These are phyloP conservation scores for Masnerella sp. DNA, from an alignment of 2,888 invertebrate species.

Conservation along the genomic window DNA sequence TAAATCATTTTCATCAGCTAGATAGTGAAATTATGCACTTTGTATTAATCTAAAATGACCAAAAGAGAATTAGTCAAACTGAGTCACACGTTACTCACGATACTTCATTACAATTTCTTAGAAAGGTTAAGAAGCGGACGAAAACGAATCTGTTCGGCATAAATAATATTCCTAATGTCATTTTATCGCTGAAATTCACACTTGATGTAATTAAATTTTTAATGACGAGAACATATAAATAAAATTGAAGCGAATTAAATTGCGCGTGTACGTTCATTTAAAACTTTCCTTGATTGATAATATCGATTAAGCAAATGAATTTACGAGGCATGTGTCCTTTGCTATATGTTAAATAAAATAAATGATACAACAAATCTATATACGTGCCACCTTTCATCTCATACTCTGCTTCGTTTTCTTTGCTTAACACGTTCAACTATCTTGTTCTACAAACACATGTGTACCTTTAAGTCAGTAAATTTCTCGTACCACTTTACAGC, in stretches of 20 bases:
- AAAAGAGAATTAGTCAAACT: conserved; percentile 7
- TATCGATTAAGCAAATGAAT: conserved; percentile 28
- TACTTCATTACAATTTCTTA: conserved; percentile 33
- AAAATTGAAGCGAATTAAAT: neutral
- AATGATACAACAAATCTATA: conserved; percentile 43
- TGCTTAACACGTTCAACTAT: conserved; percentile 44
- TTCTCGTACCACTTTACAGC: conserved; percentile 40
- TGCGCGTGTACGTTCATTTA: conserved; percentile 2
- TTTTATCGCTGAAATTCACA: too few relatives aligned
- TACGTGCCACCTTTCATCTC: conserved; percentile 52
- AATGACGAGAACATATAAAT: neutral
- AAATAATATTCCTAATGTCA: neutral
- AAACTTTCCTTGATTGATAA: conserved; percentile 27
- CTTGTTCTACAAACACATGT: conserved; percentile 52
- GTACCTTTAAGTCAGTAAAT: conserved; percentile 40
- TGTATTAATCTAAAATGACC: neutral
- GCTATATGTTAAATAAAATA: conserved; percentile 47
- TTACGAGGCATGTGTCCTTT: conserved; percentile 42
- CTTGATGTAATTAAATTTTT: too few relatives aligned
- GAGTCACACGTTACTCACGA: conserved; percentile 29
- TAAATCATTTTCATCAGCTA: too few relatives aligned
- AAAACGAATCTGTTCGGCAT: conserved; percentile 2
- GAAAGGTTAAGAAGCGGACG: conserved; percentile 14
- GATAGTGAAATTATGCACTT: conserved; percentile 1
- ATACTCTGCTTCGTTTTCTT: conserved; percentile 39